Base-by-base conservation (phyloP, 2,888 invertebrate species). In the Sicus ferrugineus region DNA sequence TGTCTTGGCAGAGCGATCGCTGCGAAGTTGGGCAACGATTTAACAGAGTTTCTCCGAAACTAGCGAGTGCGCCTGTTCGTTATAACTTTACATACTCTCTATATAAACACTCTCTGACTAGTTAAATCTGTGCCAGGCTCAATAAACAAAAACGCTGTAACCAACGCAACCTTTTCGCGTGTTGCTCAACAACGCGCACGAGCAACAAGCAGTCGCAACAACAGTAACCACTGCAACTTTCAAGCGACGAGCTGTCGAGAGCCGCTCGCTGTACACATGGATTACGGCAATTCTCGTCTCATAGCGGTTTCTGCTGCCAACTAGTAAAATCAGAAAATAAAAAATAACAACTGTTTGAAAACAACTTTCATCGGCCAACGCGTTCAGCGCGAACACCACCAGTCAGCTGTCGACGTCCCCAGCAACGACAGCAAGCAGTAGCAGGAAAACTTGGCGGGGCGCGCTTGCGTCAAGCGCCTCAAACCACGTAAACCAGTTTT, bases 281-380 rank as follows among this genome's bases (percentile, higher is more conserved):
- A 46, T 54, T 54, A 54, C 54, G 28, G 23, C 54, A 28, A 54
- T 54, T 0, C 28, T 54, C 28, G 16, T 16, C 28, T 28, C 5
- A 52, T 52, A 52, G 50, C 50, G 50, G 50, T 52, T 52, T 52
- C 23, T 52, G 21, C 21, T 21, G 50, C 21, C 50, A 52, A 52
- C 50, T 23, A 21, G 23, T 7, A 21, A 52, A 48, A 48, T 6
- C 21, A 48, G 7, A 21, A 26, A 21, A 21, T 6, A 14, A 26
- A 52, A 2, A 2, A 52, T 11, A 26, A 52, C 21, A 26, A 52
- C 5, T n/a, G 50, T 38, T 38, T 42, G 26, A 52, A 52, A 52
- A 23, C 52, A 52, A 52, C 52, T 52, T 52, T 52, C 52, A 52
- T 52, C 52, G 54, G 26, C 23, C 54, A 54, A 54, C 54, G 54